Base-by-base conservation (phyloP, 2,797 vertebrate species). In the Pseudocheirus occidentalis region DNA sequence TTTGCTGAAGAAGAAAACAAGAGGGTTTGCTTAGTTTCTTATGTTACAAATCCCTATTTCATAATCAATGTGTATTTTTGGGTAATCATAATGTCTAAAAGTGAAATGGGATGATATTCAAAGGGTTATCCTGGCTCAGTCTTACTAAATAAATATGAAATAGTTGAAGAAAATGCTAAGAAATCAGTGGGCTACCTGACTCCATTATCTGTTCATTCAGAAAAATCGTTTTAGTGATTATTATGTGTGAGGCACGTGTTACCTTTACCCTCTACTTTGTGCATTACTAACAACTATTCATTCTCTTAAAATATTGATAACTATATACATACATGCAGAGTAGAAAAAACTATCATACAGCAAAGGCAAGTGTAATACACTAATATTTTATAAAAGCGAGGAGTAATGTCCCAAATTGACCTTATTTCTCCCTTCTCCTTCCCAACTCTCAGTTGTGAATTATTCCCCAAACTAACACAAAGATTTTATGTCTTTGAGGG, bases 21-120 rank as follows among this genome's bases (percentile, higher is more conserved):
- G 18, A 91, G 5, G 1, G 81, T 52, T 54, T 24, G 90, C 94
- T 94, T 94, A 95, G 93, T 90, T 59, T 89, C 5, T 90, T 55
- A 94, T 31, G 52, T 31, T 52, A 53, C 21, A 90, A 91, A 91
- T 57, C 31, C 40, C 5, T 52, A 62, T 91, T 55, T 87, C 73
- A 46, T 50, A 28, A 87, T 50, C 73, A 87, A 27, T 62, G 3
- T 73, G 13, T 0, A 62, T 59, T 95, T 91, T 90, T 54, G 91
- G 62, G 40, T 56, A 31, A 90, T 28, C 46, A 27, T 91, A 34
- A 89, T 50, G 11, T 59, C 87, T 92, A 5, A 92, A 91, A 10
- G 92, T 90, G 9, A 91, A 97, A 90, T 90, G 55, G 16, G 66
- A 0, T 46, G 24, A 58, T 94, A 93, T 12, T 24, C 27, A 95